Evolutionary conservation across 2,113 vertebrate species (phyloP).

Genomic region (Paramormyrops kingsleyae): DNA sequence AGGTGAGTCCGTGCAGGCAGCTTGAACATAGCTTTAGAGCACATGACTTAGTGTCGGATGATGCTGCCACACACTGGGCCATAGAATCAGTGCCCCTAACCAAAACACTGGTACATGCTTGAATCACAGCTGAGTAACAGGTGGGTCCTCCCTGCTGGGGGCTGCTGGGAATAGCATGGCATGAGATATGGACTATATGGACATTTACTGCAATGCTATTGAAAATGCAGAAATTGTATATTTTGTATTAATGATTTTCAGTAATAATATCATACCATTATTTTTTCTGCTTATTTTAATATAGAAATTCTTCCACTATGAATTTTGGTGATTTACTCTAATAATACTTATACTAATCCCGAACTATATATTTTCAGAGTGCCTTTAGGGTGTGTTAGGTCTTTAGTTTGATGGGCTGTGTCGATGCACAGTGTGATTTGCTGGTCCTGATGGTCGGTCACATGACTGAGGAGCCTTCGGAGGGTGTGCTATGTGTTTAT

Average conservation of each 20-base stretch:
- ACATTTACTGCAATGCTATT: background rate
- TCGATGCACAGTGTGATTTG: background rate
- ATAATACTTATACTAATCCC: background rate
- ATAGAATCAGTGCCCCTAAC: background rate
- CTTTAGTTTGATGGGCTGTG: background rate
- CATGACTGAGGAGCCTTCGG: background rate
- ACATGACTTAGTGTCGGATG: background rate
- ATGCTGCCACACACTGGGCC: background rate
- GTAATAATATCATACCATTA: background rate
- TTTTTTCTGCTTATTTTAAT: background rate
- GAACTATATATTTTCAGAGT: background rate
- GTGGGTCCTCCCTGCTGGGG: background rate
- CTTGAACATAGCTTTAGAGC: background rate
- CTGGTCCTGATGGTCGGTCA: background rate
- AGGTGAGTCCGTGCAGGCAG: slow-evolving; percentile 39
- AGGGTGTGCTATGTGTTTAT: slow-evolving; percentile 27
- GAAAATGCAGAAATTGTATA: background rate
- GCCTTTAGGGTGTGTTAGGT: background rate
- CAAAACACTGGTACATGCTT: background rate
- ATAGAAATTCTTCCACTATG: background rate
- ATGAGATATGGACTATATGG: background rate
- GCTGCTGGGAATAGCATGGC: background rate
- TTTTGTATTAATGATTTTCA: background rate
- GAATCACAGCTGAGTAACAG: background rate
- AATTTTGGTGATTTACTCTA: background rate